Percentiles rank a stretch among this genome's conserved stretches.
These are phyloP conservation scores for Rhegmatorhina hoffmannsi DNA, from an alignment of 2,113 vertebrate species.

Conservation along the genomic window DNA sequence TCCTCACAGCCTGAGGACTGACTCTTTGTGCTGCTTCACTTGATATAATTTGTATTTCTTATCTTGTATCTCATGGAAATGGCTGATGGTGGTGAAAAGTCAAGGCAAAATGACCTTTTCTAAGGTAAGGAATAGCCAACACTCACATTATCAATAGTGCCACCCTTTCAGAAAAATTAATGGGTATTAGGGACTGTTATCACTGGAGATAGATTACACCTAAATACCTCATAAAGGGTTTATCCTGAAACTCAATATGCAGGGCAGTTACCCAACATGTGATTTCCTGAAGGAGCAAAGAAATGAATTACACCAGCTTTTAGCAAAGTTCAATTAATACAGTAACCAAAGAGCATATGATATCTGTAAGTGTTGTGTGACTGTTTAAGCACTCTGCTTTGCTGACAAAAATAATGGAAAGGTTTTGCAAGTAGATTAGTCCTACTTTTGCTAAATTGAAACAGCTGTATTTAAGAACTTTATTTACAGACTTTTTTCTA, in stretches of 20 bases:
- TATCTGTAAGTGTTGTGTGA: neutral
- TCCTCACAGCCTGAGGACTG: neutral
- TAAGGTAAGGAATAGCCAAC: neutral
- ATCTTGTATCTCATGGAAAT: neutral
- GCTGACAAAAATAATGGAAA: neutral
- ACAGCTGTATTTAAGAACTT: neutral
- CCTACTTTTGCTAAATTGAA: neutral
- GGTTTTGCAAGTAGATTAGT: neutral
- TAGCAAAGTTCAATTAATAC: neutral
- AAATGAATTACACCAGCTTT: neutral
- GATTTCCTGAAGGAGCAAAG: neutral
- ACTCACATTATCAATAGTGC: neutral
- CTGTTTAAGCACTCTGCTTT: neutral
- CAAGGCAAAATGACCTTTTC: neutral
- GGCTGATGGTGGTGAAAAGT: neutral
- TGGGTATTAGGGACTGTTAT: neutral
- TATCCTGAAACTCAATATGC: neutral
- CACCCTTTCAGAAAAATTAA: neutral
- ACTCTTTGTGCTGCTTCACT: neutral
- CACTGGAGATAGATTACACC: neutral
- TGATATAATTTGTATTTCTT: neutral
- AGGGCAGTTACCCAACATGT: neutral
- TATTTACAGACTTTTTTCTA: neutral
- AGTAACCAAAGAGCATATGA: neutral
- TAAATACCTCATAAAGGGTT: neutral